Base-by-base conservation (phyloP, 2,888 invertebrate genomes). In the Lissonota sp. region DNA sequence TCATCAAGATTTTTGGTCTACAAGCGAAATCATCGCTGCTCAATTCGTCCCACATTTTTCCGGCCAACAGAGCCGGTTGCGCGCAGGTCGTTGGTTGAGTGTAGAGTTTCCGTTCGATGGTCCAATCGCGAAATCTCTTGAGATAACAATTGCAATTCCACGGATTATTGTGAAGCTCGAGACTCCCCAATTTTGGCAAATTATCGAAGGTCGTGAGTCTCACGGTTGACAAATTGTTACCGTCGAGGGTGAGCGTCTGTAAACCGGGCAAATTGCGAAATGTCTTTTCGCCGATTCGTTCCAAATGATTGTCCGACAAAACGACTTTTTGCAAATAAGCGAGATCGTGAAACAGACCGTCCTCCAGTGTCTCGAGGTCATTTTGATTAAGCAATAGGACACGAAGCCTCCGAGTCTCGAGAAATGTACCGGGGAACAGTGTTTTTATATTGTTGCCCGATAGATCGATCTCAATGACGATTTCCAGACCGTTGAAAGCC, bases 121-220 rank as follows among this genome's bases (percentile, higher is more conserved):
- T 95, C 95, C 96, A 97, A 88, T 97, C 95, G 60, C 97, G 95
- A 84, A 98, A 96, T 14, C 95, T 94, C 88, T 96, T 95, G 71
- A 98, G 93, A 83, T 96, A 95, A 88, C 98, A 98, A 89, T 98
- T 97, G 90, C 98, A 98, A 80, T 96, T 94, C 98, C 98, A 98
- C 0, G 96, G 96, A 90, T 98, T 98, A 81, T 96, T 95, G 83
- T 95, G 95, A 0, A 98, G 93, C 72, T 96, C 96, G 57, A 98
- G 93, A 87, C 96, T 96, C 39, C 95, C 95, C 70, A 98, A 92
- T 83, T 95, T 95, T 1, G 94, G 94, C 70, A 97, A 92, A 44
- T 94, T 94, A 74, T 94, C 94, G 77, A 97, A 94, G 5, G 95
- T 95, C 79, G 95, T 95, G 62, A 95, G 93, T 87, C 94, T 94